These are phyloP conservation scores for Phacellophora camtschatica DNA, from an alignment of 30 jellyfish, hydroid and myxozoan species.

Conservation along the genomic window DNA sequence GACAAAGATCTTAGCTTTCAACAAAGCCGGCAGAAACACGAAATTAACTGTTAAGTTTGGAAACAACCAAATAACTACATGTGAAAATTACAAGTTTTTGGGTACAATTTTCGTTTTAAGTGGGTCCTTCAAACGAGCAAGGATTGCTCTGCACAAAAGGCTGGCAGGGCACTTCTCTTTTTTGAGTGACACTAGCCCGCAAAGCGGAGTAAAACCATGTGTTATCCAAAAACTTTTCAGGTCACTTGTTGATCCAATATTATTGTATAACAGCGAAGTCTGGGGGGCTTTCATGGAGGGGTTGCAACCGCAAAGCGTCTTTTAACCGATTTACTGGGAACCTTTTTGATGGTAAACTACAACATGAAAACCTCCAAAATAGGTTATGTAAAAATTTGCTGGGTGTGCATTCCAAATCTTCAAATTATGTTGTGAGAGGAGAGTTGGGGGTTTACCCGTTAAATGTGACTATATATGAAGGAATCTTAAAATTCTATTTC, in stretches of 20 bases:
- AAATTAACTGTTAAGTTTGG: neutral
- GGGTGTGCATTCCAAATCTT: too few relatives aligned
- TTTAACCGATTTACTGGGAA: neutral
- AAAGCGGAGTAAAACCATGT: neutral
- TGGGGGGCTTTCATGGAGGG: neutral
- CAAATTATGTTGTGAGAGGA: too few relatives aligned
- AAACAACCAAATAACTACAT: neutral
- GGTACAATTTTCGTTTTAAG: neutral
- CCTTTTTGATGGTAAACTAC: too few relatives aligned
- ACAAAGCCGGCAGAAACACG: neutral
- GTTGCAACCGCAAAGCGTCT: neutral
- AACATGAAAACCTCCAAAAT: too few relatives aligned
- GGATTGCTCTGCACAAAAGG: too few relatives aligned
- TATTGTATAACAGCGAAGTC: neutral
- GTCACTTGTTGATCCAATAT: neutral
- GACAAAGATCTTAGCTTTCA: too few relatives aligned
- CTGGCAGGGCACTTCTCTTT: neutral
- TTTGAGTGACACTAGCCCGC: neutral
- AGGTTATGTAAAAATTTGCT: too few relatives aligned
- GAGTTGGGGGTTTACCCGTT: too few relatives aligned
- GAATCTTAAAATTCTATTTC: too few relatives aligned
- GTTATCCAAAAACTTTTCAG: neutral
- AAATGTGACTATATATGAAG: too few relatives aligned
- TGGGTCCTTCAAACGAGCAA: neutral
- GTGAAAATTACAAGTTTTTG: neutral